A percentile compares a stretch with the other conserved stretches of the same genome.
phyloP scores from a whole-genome alignment of 2,888 invertebrate genomes.

The Pristionchus mayeri region DNA sequence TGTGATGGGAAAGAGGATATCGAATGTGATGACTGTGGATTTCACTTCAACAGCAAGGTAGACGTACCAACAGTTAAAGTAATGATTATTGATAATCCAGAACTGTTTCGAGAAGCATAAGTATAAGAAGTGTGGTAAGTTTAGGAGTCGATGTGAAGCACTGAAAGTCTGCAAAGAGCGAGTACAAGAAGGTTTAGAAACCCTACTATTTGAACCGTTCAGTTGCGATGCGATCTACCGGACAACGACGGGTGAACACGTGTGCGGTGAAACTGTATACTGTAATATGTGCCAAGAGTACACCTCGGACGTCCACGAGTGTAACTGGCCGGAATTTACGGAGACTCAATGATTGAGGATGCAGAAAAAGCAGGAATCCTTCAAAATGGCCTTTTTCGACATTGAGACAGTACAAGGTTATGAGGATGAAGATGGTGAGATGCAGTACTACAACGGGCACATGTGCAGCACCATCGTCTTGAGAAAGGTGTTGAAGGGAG shows the following conservation, averaged over 20 bases:
- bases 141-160: not conserved
- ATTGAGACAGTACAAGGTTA: not conserved
- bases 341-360: not conserved
- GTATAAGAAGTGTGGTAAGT: not conserved
- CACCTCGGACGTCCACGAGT: not conserved
- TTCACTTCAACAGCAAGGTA: no score
- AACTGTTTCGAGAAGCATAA: not conserved
- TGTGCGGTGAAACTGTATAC: not conserved
- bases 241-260: not conserved
- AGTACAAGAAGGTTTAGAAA: not conserved
- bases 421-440: not conserved
- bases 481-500: no score
- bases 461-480: not conserved
- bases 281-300: not conserved
- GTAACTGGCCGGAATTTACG: not conserved
- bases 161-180: not conserved
- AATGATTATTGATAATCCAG: not conserved
- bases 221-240: not conserved
- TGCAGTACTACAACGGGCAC: not conserved
- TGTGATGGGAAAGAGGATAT: no score
- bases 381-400: not conserved
- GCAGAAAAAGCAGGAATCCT: not conserved
- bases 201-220: no score
- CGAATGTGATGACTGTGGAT: no score
- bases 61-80: not conserved